Percentiles rank a stretch among this genome's conserved stretches.
These are phyloP conservation scores for Enteromius trimaculatus DNA, from an alignment of 2,797 vertebrate genomes.

Conservation along the genomic window DNA sequence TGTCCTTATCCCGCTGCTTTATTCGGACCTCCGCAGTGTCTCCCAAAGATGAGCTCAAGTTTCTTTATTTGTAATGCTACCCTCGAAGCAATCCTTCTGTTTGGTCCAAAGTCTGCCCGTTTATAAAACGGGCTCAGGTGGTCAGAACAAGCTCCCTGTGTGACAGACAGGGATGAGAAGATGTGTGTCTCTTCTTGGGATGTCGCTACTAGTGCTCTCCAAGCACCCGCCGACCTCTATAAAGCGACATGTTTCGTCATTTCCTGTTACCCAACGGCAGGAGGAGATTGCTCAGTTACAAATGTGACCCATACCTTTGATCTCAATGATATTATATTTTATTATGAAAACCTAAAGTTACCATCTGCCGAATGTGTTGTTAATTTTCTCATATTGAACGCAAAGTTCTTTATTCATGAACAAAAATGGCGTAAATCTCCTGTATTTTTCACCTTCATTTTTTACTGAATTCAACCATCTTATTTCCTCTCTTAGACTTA, in stretches of 20 bases:
- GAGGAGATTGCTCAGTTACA: not conserved
- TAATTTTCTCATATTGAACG: too few species aligned
- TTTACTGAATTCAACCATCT: too few species aligned
- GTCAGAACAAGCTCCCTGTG: not conserved
- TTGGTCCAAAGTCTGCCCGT: not conserved
- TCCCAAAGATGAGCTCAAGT: conserved; percentile 30
- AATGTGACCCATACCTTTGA: too few species aligned
- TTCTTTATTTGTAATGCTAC: conserved; percentile 2
- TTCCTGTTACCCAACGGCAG: conserved; percentile 30
- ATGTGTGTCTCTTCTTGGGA: not conserved
- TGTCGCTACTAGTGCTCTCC: not conserved
- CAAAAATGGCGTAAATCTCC: too few species aligned
- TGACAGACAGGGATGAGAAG: not conserved
- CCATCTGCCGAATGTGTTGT: too few species aligned
- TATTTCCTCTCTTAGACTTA: too few species aligned
- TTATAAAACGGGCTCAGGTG: not conserved
- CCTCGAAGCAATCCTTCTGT: not conserved
- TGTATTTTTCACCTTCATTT: too few species aligned
- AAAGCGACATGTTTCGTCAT: conserved; percentile 35
- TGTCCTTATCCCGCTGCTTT: not conserved
- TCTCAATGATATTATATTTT: too few species aligned
- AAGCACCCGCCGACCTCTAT: conserved; percentile 22
- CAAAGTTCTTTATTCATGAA: too few species aligned
- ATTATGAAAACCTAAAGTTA: too few species aligned
- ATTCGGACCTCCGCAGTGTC: conserved; percentile 1